Conservation (phyloP, 2,113 vertebrate species). For the Bujurquina vittata region DNA sequence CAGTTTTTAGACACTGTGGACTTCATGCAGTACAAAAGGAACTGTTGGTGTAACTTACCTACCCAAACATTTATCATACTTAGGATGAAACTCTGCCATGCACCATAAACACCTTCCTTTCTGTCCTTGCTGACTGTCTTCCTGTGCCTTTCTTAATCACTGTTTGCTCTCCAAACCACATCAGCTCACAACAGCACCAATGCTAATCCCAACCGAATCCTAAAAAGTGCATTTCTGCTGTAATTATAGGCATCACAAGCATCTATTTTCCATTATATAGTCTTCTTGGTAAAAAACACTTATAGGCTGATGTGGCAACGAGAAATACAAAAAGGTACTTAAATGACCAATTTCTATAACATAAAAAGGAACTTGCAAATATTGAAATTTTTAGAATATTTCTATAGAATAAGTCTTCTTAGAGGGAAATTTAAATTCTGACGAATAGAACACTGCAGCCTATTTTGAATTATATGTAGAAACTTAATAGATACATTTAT, state of each 20-base stretch:
- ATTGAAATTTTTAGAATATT: background rate
- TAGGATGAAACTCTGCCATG: background rate
- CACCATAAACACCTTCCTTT: background rate
- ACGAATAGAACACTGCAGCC: background rate
- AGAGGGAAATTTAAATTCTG: background rate
- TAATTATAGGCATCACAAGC: conserved; percentile 45
- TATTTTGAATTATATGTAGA: background rate
- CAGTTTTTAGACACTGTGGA: fast-evolving
- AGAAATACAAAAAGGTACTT: background rate
- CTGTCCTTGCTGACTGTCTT: background rate
- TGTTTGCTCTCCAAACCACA: conserved; percentile 24
- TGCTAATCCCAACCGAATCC: conserved; percentile 72
- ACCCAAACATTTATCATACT: background rate
- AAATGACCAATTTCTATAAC: background rate
- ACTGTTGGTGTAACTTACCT: background rate
- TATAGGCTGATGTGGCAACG: background rate
- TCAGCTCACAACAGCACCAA: conserved; percentile 51
- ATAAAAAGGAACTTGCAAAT: background rate
- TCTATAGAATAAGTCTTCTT: background rate
- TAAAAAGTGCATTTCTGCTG: conserved; percentile 55
- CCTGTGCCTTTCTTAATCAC: conserved; percentile 34
- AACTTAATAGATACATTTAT: background rate
- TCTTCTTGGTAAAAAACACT: conserved; percentile 11
- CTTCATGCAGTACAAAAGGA: background rate
- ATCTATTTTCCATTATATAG: conserved; percentile 15